phyloP scores from a whole-genome alignment of 2,113 vertebrate species.

The human (Homo sapiens) region DNA sequence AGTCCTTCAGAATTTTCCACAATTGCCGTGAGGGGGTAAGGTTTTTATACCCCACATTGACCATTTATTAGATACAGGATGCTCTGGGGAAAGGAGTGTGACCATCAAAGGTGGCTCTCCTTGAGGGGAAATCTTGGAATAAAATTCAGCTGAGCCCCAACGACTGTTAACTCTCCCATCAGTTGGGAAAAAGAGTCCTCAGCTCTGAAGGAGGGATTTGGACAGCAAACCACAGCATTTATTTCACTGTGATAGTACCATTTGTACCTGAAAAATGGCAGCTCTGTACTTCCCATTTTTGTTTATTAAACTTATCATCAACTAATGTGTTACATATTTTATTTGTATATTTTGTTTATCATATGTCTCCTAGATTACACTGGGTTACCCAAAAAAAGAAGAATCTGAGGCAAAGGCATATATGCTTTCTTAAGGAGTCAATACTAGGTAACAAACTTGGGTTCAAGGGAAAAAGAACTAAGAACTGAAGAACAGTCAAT shows the following conservation, averaged over 20 bases:
- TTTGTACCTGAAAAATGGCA: background rate
- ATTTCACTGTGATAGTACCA: background rate
- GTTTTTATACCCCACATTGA: background rate
- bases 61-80: background rate
- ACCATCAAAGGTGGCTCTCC: background rate
- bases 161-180: background rate
- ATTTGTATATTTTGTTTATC: background rate
- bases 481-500: background rate
- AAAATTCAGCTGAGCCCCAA: background rate
- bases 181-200: background rate
- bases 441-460: background rate
- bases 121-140: background rate
- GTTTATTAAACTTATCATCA: background rate
- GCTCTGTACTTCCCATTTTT: background rate
- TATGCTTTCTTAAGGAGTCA: background rate
- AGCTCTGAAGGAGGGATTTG: background rate
- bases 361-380: background rate
- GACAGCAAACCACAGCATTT: background rate
- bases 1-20: background rate
- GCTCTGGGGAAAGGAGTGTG: background rate
- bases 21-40: background rate
- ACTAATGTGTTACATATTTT: background rate
- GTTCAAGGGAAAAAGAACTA: background rate
- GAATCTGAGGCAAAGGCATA: background rate
- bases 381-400: background rate